These are phyloP conservation scores for Hephaestus fuliginosus DNA, from an alignment of 2,797 vertebrate genomes.

Conservation along the genomic window DNA sequence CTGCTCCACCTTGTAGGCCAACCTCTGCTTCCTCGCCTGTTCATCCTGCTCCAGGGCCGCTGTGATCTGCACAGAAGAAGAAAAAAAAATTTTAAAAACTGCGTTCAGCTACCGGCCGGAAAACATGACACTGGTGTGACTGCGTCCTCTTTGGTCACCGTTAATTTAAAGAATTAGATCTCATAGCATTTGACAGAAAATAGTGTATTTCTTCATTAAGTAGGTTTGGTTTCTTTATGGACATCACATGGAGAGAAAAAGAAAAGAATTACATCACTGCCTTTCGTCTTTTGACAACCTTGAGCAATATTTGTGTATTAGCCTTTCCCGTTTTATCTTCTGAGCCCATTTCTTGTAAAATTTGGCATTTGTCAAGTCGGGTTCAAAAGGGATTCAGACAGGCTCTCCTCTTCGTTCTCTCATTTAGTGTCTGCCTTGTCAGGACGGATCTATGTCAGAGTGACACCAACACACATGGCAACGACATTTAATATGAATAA, in stretches of 20 bases:
- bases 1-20: conserved; percentile 97
- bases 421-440: conserved; percentile 72
- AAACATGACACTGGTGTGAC: not conserved
- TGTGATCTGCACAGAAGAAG: conserved; percentile 87
- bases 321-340: conserved; percentile 68
- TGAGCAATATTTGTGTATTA: conserved; percentile 55
- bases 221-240: conserved; percentile 1
- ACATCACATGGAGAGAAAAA: conserved; percentile 49
- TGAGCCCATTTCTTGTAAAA: conserved; percentile 61
- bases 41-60: conserved; percentile 95
- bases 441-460: conserved; percentile 61
- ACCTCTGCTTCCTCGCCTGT: conserved; percentile 93
- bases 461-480: conserved; percentile 56
- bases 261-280: conserved; percentile 60
- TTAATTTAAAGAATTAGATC: not conserved
- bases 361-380: conserved; percentile 75
- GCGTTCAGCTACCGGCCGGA: conserved; percentile 14
- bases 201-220: not conserved
- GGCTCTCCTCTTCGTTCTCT: conserved; percentile 60
- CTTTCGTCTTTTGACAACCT: conserved; percentile 58
- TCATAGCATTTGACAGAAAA: not conserved
- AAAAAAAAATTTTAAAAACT: not conserved
- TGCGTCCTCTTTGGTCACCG: not conserved
- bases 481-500: conserved; percentile 61
- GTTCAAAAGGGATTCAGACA: conserved; percentile 75